These are phyloP conservation scores for Buteo buteo DNA, from an alignment of 2,113 vertebrate genomes.

Conservation along the genomic window DNA sequence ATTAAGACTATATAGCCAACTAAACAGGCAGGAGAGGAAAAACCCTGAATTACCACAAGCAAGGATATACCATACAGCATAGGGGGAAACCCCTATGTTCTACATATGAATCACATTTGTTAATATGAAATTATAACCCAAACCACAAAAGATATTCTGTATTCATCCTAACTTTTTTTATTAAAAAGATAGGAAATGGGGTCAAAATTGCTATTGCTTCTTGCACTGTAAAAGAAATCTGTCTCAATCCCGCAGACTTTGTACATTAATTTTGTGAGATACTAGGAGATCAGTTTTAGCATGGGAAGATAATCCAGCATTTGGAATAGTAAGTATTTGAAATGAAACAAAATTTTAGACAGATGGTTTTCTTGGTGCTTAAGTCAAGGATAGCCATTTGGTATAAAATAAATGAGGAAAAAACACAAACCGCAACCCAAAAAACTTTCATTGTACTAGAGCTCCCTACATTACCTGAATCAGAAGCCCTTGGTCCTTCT, in stretches of 20 bases:
- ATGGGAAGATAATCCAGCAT: not conserved
- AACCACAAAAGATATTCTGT: conserved; percentile 26
- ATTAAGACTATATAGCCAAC: not conserved
- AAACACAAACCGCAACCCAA: not conserved
- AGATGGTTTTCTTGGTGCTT: not conserved
- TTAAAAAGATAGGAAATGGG: not conserved
- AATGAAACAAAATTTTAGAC: not conserved
- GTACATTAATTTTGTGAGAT: not conserved
- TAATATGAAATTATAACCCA: conserved; percentile 34
- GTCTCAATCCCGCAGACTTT: not conserved
- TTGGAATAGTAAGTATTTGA: not conserved
- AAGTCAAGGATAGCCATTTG: not conserved
- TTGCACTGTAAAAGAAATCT: not conserved
- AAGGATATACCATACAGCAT: not conserved
- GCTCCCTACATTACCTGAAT: not conserved
- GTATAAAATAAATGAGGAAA: not conserved
- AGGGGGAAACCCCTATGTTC: conserved; percentile 18
- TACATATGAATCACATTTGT: conserved; percentile 25
- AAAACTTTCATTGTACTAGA: not conserved
- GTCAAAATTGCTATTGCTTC: not conserved
- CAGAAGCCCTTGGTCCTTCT: not conserved
- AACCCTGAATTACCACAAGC: conserved; percentile 6
- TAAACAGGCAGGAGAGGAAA: conserved; percentile 2
- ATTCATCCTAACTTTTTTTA: not conserved
- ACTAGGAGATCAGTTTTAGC: not conserved